Base-by-base conservation (phyloP, 2,888 invertebrate genomes). In the Odontomyia ornata region DNA sequence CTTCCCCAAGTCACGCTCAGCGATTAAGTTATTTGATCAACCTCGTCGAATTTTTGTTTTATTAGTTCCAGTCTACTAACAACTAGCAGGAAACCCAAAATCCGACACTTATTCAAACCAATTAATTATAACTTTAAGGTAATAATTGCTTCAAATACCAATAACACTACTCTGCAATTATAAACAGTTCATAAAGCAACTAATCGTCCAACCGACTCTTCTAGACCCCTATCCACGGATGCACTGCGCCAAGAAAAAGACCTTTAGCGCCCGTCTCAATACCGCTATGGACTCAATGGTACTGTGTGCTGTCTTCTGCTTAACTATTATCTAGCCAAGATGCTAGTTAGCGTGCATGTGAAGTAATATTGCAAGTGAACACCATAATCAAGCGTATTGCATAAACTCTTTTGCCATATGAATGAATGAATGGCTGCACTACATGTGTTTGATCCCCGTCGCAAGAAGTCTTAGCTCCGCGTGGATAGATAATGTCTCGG, bases 371-470 rank as follows among this genome's bases (percentile, higher is more conserved):
- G 21, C 72, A 56, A 56, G 52, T 7, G 56, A 56, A n/a, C 57
- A 30, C 72, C 36, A 60, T 60, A 73, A 60, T 73, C 23, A 2
- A 72, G 23, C 9, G 21, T 67, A 67, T 73, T 73, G 73, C 73
- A 73, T 73, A 73, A 73, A 73, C 73, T 13, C 28, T 69, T 57
- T 57, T 57, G 28, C 57, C 43, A 73, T 73, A 73, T 73, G 73
- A 73, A 73, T 73, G 73, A 57, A 73, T 73, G 73, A 30, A 56
- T 72, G 72, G 36, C 30, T 47, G 21, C 21, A 67, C 27, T 43
- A 28, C 67, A 67, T 67, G 46, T 67, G 43, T 18, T 21, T n/a
- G 27, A 5, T 1, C 7, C 21, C 23, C 67, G 46, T 47, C 46
- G 46, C 69, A 69, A 46, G 46, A 69, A 69, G 46, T 69, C 69